phyloP scores from a whole-genome alignment of 2,113 vertebrate species.

The Ophiodon elongatus region DNA sequence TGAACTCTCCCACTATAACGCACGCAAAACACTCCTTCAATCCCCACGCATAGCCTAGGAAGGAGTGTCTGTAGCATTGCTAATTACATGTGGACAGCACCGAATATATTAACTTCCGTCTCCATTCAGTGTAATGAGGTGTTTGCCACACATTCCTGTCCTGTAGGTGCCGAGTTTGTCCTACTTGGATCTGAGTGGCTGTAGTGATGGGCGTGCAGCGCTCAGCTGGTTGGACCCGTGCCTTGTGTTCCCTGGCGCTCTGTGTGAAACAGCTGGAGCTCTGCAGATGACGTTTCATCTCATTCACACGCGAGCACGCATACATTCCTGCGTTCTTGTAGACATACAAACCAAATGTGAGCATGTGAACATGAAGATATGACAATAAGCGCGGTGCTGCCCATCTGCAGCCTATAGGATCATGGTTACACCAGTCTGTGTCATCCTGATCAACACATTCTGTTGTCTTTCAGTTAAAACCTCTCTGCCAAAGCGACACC shows the following conservation, averaged over 20 bases:
- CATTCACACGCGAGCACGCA: slow-evolving; percentile 34
- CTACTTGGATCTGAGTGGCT: slow-evolving; percentile 49
- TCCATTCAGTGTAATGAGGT: slow-evolving; percentile 1
- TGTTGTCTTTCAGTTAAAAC: background rate
- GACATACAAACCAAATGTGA: slow-evolving; percentile 29
- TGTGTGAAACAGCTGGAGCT: slow-evolving; percentile 64
- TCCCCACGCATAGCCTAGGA: background rate
- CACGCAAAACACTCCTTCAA: background rate
- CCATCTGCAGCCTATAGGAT: background rate
- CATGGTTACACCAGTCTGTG: background rate
- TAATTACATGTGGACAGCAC: background rate
- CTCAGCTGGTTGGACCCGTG: slow-evolving; percentile 24
- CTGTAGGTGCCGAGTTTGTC: slow-evolving; percentile 10
- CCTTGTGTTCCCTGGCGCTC: slow-evolving; percentile 38
- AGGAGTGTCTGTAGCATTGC: background rate
- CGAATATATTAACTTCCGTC: background rate
- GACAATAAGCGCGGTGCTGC: background rate
- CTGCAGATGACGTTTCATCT: slow-evolving; percentile 21
- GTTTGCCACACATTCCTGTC: slow-evolving; percentile 32
- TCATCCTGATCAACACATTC: background rate
- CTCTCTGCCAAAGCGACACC: background rate
- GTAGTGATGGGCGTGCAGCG: slow-evolving; percentile 5
- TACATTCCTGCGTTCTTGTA: slow-evolving; percentile 33
- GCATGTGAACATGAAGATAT: background rate
- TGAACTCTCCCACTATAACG: background rate